A percentile compares a stretch with the other conserved stretches of the same genome.
These are phyloP conservation scores for Venturia canescens DNA, from an alignment of 1,140 invertebrate species.

Conservation along the genomic window DNA sequence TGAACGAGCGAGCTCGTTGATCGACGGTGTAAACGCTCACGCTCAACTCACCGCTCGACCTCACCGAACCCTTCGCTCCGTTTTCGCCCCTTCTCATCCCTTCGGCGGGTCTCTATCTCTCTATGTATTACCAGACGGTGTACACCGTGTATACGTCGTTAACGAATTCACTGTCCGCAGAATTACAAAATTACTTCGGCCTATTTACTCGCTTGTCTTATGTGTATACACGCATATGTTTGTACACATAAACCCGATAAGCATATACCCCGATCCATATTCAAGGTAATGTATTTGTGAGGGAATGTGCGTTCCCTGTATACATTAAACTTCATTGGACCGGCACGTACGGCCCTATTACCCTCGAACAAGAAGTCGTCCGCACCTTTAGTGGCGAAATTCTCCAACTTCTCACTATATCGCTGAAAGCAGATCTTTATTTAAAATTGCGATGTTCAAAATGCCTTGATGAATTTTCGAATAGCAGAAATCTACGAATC, in stretches of 20 bases:
- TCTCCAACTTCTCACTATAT: too few relatives aligned
- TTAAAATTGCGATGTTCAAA: neutral
- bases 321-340: neutral
- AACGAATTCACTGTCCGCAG: conserved; percentile 36
- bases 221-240: neutral
- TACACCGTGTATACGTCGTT: neutral
- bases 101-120: neutral
- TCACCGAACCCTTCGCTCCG: neutral
- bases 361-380: too few relatives aligned
- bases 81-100: neutral
- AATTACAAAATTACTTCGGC: conserved; percentile 43
- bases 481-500: too few relatives aligned
- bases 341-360: neutral
- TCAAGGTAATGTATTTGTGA: neutral
- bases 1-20: neutral
- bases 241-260: neutral
- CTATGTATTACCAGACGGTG: neutral
- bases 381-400: too few relatives aligned
- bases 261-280: neutral
- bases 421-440: too few relatives aligned
- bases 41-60: conserved; percentile 7
- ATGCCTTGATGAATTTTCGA: neutral
- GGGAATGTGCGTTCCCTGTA: neutral
- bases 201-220: conserved; percentile 17
- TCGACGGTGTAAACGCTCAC: conserved; percentile 40